Evolutionary conservation across 2,888 invertebrate genomes (phyloP).

Genomic region (Nesidiocoris tenuis): DNA sequence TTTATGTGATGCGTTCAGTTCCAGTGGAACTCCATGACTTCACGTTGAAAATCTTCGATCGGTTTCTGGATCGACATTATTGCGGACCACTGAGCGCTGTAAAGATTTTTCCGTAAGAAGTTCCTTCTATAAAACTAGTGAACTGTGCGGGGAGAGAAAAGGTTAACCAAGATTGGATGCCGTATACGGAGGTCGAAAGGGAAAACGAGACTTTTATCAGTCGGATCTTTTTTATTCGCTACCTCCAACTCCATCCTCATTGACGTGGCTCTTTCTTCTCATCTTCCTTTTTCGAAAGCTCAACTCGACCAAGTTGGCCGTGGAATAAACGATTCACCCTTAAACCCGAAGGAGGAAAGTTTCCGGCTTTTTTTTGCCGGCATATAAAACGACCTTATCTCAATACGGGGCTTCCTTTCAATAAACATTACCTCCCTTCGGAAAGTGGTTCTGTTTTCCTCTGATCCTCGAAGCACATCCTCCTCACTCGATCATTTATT

Average conservation of each 20-base stretch:
- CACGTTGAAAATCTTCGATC: neutral
- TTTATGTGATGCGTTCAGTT: no score
- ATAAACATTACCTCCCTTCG: conserved; percentile 38
- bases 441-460: conserved; percentile 33
- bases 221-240: neutral
- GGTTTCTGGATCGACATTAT: neutral
- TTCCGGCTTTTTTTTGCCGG: neutral
- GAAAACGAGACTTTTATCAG: neutral
- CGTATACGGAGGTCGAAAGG: neutral
- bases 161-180: conserved; percentile 31
- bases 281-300: neutral
- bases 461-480: conserved; percentile 11
- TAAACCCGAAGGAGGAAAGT: neutral
- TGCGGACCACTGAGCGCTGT: neutral
- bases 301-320: neutral
- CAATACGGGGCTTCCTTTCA: conserved; percentile 40
- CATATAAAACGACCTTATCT: conserved; percentile 36
- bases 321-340: neutral
- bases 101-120: neutral
- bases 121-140: neutral
- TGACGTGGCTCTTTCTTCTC: neutral
- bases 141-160: neutral
- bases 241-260: neutral
- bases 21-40: no score
- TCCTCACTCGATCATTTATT: neutral